Evolutionary conservation across 1,140 invertebrate species (phyloP), one percentile per base, ranked within the genome.

Genomic region (Monochamus saltuarius): DNA sequence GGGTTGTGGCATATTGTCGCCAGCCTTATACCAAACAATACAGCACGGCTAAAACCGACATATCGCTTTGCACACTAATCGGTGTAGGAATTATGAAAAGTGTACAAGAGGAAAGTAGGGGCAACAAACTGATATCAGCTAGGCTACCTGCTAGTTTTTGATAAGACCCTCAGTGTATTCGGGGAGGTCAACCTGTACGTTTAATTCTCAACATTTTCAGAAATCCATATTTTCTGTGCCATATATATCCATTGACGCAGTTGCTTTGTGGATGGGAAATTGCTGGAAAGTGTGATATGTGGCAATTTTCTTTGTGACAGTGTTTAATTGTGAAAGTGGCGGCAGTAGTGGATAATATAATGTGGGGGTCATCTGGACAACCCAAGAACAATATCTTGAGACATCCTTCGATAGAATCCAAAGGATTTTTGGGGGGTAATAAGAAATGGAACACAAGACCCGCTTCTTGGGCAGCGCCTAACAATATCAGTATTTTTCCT

Each of bases 391-490:
- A 37, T 19, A 51, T 54, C 14, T 50, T 65, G 36, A 29, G 66
- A 54, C 63, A 68, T 56, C 61, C 67, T 9, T 65, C 67, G n/a
- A 50, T 63, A 14, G 61, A 56, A 17, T 47, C 38, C 34, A 38
- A 49, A n/a, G 70, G 70, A 4, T 72, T 72, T 49, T 50, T 72
- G 10, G 62, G 68, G 9, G 70, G 66, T 10, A 70, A 72, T 46
- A 64, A 61, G 49, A 67, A 72, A 42, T 72, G 70, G 70, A 69
- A 64, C 17, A 53, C 45, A 7, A 54, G 70, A 17, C 70, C 70
- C 11, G 70, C 70, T 6, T 72, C 70, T 2, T 72, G 70, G 70
- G 70, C 70, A 10, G 69, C 65, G 14, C 61, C 67, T 19, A 56
- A 57, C 40, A 61, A 65, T 66, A 51, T 66, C 29, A 68, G 43